Percentiles rank a stretch among this genome's conserved stretches.
Conservation (phyloP, 2,113 vertebrate species). For the Colossoma macropomum region DNA sequence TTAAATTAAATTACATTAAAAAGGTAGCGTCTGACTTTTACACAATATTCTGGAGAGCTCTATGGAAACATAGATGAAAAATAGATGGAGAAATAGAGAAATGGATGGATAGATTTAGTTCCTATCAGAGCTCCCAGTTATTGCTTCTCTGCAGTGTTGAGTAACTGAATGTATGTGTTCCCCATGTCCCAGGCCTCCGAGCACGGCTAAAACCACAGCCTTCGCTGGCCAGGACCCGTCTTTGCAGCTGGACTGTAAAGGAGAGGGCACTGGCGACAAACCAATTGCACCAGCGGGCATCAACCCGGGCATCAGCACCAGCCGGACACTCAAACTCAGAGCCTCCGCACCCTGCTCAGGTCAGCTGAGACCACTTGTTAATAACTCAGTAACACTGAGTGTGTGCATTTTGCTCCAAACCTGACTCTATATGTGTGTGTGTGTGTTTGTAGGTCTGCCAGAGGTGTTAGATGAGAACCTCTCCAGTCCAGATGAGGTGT, state of each 20-base stretch:
- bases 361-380: constrained; percentile 57
- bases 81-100: too few relatives aligned
- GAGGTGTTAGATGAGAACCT: constrained; percentile 87
- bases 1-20: too few relatives aligned
- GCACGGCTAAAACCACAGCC: constrained; percentile 92
- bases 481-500: constrained; percentile 86
- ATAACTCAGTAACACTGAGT: not conserved
- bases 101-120: not conserved
- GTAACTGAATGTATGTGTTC: constrained; percentile 32
- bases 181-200: constrained; percentile 71
- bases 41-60: too few relatives aligned
- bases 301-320: constrained; percentile 76
- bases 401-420: not conserved
- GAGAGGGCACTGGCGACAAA: constrained; percentile 81
- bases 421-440: not conserved
- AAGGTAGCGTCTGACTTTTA: too few relatives aligned
- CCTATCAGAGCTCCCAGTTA: too few relatives aligned
- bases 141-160: not conserved
- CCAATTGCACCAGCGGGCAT: constrained; percentile 62
- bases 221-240: constrained; percentile 89
- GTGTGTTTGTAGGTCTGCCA: constrained; percentile 79
- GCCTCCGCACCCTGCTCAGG: constrained; percentile 86
- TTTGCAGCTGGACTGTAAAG: constrained; percentile 95
- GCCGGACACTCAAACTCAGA: constrained; percentile 79
- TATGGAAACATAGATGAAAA: too few relatives aligned